Percentiles rank a stretch among this genome's conserved stretches.
phyloP scores from a whole-genome alignment of 2,797 vertebrate species.

The Sebastes vulpes region DNA sequence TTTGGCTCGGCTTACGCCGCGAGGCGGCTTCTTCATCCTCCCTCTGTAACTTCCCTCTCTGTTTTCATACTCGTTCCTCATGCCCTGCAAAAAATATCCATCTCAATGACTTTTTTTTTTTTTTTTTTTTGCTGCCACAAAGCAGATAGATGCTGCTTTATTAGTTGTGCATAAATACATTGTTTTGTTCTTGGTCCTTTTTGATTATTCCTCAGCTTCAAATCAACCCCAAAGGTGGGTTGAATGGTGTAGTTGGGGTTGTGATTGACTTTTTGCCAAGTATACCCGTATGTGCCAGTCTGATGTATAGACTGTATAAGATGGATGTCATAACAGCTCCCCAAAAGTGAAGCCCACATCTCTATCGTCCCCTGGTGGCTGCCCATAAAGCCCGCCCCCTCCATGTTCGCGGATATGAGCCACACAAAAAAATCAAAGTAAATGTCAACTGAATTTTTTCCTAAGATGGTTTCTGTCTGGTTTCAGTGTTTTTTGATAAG shows the following conservation, averaged over 20 bases:
- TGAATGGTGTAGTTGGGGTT: not conserved
- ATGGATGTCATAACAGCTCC: no score
- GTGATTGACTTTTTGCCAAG: fast-evolving
- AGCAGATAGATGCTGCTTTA: not conserved
- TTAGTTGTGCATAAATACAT: not conserved
- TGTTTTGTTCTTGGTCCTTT: not conserved
- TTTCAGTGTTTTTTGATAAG: no score
- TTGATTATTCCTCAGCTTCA: not conserved
- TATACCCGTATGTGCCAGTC: no score
- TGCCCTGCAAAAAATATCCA: not conserved
- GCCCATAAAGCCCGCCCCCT: no score
- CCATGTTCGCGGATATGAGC: no score
- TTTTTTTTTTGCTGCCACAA: not conserved
- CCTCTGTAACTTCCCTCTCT: not conserved
- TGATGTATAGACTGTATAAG: no score
- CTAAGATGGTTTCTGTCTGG: no score
- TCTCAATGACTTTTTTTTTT: not conserved
- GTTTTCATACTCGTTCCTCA: not conserved
- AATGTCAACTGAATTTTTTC: no score
- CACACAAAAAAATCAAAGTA: no score
- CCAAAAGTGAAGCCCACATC: no score
- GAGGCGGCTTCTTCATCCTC: slow-evolving; percentile 17
- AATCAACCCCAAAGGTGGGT: not conserved
- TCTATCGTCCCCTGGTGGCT: no score
- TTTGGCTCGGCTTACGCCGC: slow-evolving; percentile 31